These are phyloP conservation scores for Sciurus niger DNA, from an alignment of 2,113 vertebrate genomes.

Conservation along the genomic window DNA sequence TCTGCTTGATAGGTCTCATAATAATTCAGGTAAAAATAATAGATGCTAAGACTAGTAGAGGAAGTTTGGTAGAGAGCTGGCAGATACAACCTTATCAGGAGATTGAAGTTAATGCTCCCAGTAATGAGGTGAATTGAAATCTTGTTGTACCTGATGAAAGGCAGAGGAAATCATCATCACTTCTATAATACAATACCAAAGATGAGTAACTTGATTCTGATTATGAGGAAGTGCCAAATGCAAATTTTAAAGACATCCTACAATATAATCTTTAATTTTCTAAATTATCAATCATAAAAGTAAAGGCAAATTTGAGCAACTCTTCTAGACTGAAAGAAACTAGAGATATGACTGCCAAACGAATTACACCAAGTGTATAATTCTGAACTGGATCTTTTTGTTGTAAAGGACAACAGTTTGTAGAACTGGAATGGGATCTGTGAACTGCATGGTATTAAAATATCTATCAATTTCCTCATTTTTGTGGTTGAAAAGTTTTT, in stretches of 20 bases:
- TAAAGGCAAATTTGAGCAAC: slow-evolving; percentile 49
- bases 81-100: neutral
- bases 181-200: slow-evolving; percentile 23
- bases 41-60: neutral
- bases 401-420: neutral
- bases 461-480: slow-evolving; percentile 41
- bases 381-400: slow-evolving; percentile 8
- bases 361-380: neutral
- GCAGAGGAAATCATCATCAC: neutral
- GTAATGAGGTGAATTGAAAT: slow-evolving; percentile 48
- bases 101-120: neutral
- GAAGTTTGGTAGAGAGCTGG: neutral
- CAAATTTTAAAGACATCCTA: neutral
- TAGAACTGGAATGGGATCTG: slow-evolving; percentile 20
- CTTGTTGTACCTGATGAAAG: neutral
- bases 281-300: slow-evolving; percentile 19
- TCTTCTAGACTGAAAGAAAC: neutral
- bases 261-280: slow-evolving; percentile 30
- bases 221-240: slow-evolving; percentile 41
- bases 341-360: neutral
- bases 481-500: neutral
- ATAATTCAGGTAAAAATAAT: slow-evolving; percentile 16
- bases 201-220: neutral
- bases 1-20: neutral
- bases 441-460: neutral